These are phyloP conservation scores for Clivina fossor DNA, from an alignment of 2,888 invertebrate species.

Conservation along the genomic window DNA sequence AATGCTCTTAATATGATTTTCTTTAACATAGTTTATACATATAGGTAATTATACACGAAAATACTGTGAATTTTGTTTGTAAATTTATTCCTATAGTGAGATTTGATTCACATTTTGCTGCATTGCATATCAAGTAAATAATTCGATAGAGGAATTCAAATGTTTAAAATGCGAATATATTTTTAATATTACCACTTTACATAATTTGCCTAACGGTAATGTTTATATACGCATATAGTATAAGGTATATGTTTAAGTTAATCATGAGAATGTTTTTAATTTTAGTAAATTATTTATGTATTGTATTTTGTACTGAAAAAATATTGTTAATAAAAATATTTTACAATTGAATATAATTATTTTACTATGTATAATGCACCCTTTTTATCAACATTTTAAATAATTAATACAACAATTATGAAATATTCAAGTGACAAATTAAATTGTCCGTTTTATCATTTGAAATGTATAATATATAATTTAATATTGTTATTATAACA, in stretches of 20 bases:
- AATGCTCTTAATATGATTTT: not conserved
- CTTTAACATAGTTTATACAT: not conserved
- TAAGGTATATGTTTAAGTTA: not conserved
- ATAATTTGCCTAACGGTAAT: not conserved
- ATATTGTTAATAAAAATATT: too few relatives aligned
- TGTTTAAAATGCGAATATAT: not conserved
- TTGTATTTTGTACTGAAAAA: not conserved
- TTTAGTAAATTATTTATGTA: too few relatives aligned
- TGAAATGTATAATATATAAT: not conserved
- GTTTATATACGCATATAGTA: not conserved
- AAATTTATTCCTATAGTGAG: not conserved
- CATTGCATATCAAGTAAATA: conserved; percentile 2
- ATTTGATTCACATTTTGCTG: conserved; percentile 1
- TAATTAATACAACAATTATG: not conserved
- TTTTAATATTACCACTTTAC: not conserved
- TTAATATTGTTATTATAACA: not conserved
- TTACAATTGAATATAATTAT: not conserved
- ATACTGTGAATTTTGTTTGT: not conserved
- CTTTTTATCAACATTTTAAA: not conserved
- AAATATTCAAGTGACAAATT: not conserved
- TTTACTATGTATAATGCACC: not conserved
- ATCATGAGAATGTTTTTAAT: not conserved
- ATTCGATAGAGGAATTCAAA: not conserved
- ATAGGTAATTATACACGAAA: not conserved
- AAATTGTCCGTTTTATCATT: not conserved